Percentiles rank a stretch among this genome's conserved stretches.
These are phyloP conservation scores for Scomber japonicus DNA, from an alignment of 2,113 vertebrate species.

Conservation along the genomic window DNA sequence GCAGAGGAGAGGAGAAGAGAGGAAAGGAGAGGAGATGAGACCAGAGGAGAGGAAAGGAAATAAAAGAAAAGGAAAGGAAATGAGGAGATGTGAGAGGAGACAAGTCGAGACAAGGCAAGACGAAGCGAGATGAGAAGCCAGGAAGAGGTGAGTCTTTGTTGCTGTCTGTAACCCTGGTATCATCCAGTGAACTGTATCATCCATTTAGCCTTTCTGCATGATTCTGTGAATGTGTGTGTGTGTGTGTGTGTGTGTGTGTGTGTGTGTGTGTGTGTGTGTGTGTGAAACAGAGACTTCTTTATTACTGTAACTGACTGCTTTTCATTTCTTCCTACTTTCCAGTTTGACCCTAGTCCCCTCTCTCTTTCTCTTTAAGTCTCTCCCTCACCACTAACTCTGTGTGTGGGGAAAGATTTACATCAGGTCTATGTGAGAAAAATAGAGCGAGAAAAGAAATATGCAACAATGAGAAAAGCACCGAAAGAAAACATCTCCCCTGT, in stretches of 20 bases:
- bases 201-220: not conserved
- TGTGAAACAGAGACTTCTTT: slow-evolving; percentile 43
- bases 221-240: slow-evolving; percentile 10
- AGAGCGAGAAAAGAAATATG: slow-evolving; percentile 29
- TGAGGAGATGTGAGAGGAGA: not conserved
- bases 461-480: slow-evolving; percentile 56
- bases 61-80: not conserved
- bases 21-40: not conserved
- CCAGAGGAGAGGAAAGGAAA: not conserved
- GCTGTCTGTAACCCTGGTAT: slow-evolving; percentile 5
- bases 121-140: slow-evolving; percentile 15
- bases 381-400: not conserved
- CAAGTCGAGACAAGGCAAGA: not conserved
- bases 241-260: slow-evolving; percentile 26
- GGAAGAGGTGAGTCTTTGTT: slow-evolving; percentile 29
- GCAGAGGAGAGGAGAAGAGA: not conserved
- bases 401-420: slow-evolving; percentile 42
- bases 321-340: slow-evolving; percentile 15
- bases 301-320: slow-evolving; percentile 35
- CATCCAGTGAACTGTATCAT: slow-evolving; percentile 14
- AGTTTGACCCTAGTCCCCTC: slow-evolving; percentile 24
- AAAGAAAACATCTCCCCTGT: slow-evolving; percentile 66
- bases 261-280: slow-evolving; percentile 22
- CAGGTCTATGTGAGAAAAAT: slow-evolving; percentile 25
- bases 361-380: not conserved